phyloP scores from a whole-genome alignment of 2,113 vertebrate species.

The Pachycephala philippinensis region DNA sequence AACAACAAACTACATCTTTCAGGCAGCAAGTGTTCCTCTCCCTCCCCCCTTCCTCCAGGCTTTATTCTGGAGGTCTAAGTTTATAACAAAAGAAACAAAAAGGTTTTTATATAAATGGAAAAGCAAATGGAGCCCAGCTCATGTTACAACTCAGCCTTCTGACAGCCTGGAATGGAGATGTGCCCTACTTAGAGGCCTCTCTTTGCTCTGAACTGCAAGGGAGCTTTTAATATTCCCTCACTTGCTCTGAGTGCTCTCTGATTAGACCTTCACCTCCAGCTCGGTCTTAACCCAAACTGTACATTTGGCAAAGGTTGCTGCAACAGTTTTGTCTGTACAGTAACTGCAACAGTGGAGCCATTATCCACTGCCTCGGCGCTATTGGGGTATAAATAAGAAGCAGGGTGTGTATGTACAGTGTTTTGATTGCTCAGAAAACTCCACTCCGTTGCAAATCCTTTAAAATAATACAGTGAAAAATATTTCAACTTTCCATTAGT shows the following conservation, averaged over 20 bases:
- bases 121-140: conserved; percentile 60
- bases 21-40: conserved; percentile 9
- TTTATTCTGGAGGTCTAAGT: conserved; percentile 58
- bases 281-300: not conserved
- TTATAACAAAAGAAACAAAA: conserved; percentile 69
- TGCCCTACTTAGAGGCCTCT: conserved; percentile 56
- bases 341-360: not conserved
- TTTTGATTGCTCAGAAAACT: not conserved
- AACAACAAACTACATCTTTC: conserved; percentile 22
- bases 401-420: not conserved
- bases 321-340: conserved; percentile 1
- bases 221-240: conserved; percentile 33
- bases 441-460: not conserved
- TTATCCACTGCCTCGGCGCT: not conserved
- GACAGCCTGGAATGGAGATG: conserved; percentile 48
- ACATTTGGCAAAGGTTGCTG: conserved; percentile 8
- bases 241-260: conserved; percentile 39
- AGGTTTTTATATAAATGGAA: conserved; percentile 65
- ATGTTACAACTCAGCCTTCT: conserved; percentile 65
- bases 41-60: conserved; percentile 22
- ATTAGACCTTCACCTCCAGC: conserved; percentile 30
- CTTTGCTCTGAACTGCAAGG: conserved; percentile 27
- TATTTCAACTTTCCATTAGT: conserved; percentile 12
- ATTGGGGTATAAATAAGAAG: not conserved
- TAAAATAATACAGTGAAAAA: not conserved